Percentiles rank a stretch among this genome's conserved stretches.
Evolutionary conservation across 2,113 vertebrate genomes (phyloP).

Genomic region (Corythaixoides concolor): DNA sequence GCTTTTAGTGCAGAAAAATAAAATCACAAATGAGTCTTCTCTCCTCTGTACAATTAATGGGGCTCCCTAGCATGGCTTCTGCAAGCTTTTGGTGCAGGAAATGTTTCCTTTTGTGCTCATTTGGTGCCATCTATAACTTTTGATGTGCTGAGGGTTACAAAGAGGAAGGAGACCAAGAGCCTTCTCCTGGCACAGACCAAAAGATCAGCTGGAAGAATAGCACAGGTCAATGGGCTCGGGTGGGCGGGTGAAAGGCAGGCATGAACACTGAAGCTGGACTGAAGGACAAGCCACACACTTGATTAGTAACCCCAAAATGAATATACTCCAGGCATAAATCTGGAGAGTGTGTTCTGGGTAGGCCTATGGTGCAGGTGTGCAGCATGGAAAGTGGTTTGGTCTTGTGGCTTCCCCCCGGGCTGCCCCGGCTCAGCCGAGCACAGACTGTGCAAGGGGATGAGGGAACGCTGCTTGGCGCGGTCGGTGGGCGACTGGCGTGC

Average conservation of each 20-base stretch:
- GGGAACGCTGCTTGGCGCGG: accelerated
- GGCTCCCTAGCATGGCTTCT: not conserved
- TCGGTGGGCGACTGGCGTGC: not conserved
- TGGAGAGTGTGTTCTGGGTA: not conserved
- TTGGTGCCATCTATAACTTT: not conserved
- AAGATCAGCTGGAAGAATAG: not conserved
- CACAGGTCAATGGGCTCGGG: accelerated
- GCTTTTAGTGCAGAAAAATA: not conserved
- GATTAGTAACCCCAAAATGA: not conserved
- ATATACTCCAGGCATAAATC: not conserved
- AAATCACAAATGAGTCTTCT: not conserved
- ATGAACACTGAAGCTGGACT: not conserved
- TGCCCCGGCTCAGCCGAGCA: not conserved
- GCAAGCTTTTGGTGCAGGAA: not conserved
- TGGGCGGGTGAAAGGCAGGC: not conserved
- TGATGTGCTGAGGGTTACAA: not conserved
- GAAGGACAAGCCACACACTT: not conserved
- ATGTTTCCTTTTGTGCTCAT: not conserved
- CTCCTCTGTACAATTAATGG: not conserved
- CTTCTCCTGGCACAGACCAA: not conserved
- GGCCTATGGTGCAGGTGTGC: not conserved
- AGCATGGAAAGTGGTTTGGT: not conserved
- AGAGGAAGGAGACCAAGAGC: conserved; percentile 7
- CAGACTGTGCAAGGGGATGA: accelerated
- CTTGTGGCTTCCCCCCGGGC: not conserved